A percentile compares a stretch with the other conserved stretches of the same genome.
Evolutionary conservation across 92 coral and sea anemone species (phyloP).

Genomic region (Diadumene lineata): DNA sequence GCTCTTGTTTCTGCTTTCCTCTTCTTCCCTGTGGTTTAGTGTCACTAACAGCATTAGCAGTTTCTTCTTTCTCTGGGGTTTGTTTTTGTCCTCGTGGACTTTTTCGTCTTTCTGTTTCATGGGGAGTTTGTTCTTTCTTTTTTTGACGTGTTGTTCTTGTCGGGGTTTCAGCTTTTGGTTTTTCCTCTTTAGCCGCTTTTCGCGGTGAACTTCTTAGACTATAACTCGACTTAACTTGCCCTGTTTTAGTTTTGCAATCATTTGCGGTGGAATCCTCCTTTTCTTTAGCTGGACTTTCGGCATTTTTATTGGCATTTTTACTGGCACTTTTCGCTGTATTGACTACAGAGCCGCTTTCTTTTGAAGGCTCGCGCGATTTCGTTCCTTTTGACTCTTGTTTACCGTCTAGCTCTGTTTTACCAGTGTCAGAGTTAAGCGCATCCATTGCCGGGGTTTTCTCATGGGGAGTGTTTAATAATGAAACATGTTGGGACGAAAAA

Average conservation of each 20-base stretch:
- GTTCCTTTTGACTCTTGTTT: conserved; percentile 1
- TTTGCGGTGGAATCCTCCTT: neutral
- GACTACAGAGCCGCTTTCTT: neutral
- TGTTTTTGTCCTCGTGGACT: conserved; percentile 31
- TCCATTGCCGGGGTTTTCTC: conserved; percentile 40
- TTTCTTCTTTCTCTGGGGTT: conserved; percentile 17
- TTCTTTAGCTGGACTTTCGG: neutral
- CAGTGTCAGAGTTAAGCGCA: conserved; percentile 16
- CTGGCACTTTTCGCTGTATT: neutral
- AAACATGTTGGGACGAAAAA: conserved; percentile 42
- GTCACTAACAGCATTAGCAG: neutral
- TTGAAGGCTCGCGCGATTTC: neutral
- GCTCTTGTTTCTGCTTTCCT: conserved; percentile 15
- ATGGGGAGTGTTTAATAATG: conserved; percentile 37
- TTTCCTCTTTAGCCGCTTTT: conserved; percentile 35
- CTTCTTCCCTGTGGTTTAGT: neutral
- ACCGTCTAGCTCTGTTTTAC: conserved; percentile 1
- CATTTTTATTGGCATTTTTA: neutral
- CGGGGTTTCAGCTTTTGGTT: conserved; percentile 32
- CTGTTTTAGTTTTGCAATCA: neutral
- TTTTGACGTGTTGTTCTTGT: conserved; percentile 15
- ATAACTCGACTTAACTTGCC: conserved; percentile 16
- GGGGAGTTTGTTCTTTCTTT: conserved; percentile 15
- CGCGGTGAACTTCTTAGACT: conserved; percentile 52
- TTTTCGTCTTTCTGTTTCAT: neutral